Conservation (phyloP, 2,113 vertebrate species). For the Mugil cephalus region DNA sequence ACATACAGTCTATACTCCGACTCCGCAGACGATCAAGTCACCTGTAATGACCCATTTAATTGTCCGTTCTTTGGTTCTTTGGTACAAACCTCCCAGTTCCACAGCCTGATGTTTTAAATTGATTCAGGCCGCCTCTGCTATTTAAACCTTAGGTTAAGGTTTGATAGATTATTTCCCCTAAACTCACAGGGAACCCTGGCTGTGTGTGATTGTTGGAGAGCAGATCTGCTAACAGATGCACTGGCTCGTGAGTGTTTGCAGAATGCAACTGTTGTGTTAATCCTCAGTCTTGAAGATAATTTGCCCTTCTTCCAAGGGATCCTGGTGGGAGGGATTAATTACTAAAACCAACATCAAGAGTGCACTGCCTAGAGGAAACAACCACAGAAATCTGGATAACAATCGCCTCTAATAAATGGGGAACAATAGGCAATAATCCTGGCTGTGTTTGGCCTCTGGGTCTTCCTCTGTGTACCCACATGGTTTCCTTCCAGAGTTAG, state of each 20-base stretch:
- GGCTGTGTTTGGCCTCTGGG: constrained; percentile 3
- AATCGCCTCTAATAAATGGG: constrained; percentile 26
- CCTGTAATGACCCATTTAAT: constrained; percentile 1
- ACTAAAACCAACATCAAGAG: background rate
- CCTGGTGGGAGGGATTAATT: constrained; percentile 18
- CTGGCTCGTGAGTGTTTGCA: constrained; percentile 19
- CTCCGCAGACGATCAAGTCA: constrained; percentile 9
- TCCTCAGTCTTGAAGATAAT: constrained; percentile 13
- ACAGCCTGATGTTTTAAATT: constrained; percentile 7
- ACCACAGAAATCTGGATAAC: constrained; percentile 32
- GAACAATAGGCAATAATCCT: constrained; percentile 27
- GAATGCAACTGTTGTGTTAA: constrained; percentile 16
- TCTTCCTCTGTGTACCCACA: constrained; percentile 21
- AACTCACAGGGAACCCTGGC: constrained; percentile 28
- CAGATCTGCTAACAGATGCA: constrained; percentile 29
- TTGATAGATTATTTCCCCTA: constrained; percentile 37
- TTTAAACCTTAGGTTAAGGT: constrained; percentile 16
- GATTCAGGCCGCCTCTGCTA: constrained; percentile 27
- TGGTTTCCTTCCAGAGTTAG: constrained; percentile 39
- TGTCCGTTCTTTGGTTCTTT: constrained; percentile 23
- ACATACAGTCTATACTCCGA: too few species aligned
- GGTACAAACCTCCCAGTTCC: constrained; percentile 8
- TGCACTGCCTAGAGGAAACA: background rate
- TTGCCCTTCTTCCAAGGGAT: constrained; percentile 7
- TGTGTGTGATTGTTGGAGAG: constrained; percentile 51